Evolutionary conservation across 2,888 invertebrate species (phyloP), one percentile per base, ranked within the genome.

Genomic region (Dexiosoma caninum): DNA sequence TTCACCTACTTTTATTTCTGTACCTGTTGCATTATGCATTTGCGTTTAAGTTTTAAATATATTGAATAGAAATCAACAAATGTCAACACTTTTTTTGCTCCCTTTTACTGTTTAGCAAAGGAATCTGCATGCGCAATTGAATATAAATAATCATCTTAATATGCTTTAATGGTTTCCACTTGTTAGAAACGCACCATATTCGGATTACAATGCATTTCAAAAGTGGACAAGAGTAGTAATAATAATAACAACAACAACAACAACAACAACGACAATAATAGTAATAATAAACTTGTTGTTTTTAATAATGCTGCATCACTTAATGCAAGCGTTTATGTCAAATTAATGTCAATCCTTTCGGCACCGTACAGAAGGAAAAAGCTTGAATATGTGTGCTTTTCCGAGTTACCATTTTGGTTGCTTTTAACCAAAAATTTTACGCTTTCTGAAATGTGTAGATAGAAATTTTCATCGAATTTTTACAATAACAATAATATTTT

Each of bases 331-430:
- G 84, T 85, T 84, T 84, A 84, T 85, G 86, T 86, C 85, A 86
- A 86, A 86, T 86, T 86, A 86, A 84, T 85, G 86, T 86, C 86
- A 85, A 82, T 84, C 83, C 78, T 49, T 78, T 83, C 81, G 82
- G 75, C 74, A 74, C 27, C 30, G 37, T 27, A 27, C 27, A 27
- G 6, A 3, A 27, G 6, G 12, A 16, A 27, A 14, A 62, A 62
- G 44, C 30, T 8, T 37, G 3, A 72, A 32, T 10, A 60, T 60
- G 21, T 40, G 8, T 37, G 27, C 27, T n/a, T n/a, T n/a, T n/a
- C n/a, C n/a, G n/a, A n/a, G n/a, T n/a, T n/a, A n/a, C n/a, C n/a
- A n/a, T n/a, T n/a, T n/a, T n/a, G n/a, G n/a, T n/a, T n/a, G n/a
- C n/a, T n/a, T n/a, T n/a, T n/a, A n/a, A n/a, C n/a, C n/a, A n/a